These are phyloP conservation scores for Tachuris rubrigastra DNA, from an alignment of 2,113 vertebrate genomes.

Conservation along the genomic window DNA sequence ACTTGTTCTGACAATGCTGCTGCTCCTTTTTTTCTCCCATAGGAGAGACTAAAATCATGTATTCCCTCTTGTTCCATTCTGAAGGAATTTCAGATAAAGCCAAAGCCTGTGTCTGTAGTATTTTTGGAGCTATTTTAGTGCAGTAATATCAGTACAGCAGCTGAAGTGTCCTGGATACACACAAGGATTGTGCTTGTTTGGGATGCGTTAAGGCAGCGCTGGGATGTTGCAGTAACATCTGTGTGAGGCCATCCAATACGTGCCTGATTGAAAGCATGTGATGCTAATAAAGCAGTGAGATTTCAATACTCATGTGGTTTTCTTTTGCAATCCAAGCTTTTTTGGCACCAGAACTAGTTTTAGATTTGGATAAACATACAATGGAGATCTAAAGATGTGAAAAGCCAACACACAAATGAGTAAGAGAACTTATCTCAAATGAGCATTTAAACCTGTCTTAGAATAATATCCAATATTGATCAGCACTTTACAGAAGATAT, in stretches of 20 bases:
- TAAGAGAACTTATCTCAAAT: background rate
- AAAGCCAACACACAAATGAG: background rate
- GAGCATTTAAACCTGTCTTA: background rate
- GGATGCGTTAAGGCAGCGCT: background rate
- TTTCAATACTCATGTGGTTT: background rate
- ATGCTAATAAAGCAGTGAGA: background rate
- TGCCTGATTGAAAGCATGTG: background rate
- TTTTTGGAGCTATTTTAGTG: constrained; percentile 3
- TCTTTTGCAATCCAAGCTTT: background rate
- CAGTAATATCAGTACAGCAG: background rate
- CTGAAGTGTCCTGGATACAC: background rate
- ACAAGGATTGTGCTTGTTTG: background rate
- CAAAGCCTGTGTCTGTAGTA: background rate
- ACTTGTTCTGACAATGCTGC: background rate
- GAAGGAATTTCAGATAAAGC: background rate
- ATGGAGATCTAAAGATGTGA: background rate
- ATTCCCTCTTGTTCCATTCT: background rate
- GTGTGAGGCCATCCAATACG: background rate
- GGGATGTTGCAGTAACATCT: background rate
- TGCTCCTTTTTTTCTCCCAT: background rate
- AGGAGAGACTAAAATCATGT: background rate
- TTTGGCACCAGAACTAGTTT: constrained; percentile 24
- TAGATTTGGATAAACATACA: constrained; percentile 1
- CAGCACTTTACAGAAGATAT: background rate
- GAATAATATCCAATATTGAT: background rate